Evolutionary conservation across 2,797 vertebrate species (phyloP), one percentile per base, ranked within the genome.

Genomic region (Dendrocincla tyrannina): DNA sequence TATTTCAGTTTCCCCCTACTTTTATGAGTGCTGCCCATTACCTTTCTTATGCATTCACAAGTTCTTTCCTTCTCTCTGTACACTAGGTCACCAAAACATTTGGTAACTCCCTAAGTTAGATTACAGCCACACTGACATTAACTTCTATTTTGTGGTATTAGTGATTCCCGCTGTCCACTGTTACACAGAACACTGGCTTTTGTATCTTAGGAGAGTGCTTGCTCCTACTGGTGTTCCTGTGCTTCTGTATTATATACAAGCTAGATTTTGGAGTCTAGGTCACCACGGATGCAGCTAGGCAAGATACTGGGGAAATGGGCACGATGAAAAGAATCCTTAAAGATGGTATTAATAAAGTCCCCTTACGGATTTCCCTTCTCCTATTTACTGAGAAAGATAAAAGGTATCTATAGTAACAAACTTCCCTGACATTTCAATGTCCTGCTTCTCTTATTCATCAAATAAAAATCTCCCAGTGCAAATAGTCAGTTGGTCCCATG

Each of bases 41-140:
- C 33, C 20, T 37, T 52, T 12, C 42, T 60, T 46, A 70, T 3
- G 28, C 17, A 63, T 3, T 50, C 5, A 19, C 0, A 0, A 4
- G 15, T 25, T 82, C 20, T 50, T 42, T 58, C 49, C 7, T 72
- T 50, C 33, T 72, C 33, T 23, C 27, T 60, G 13, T 72, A 72
- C 15, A 46, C 18, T 22, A 39, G 27, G 19, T 42, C 16, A 60
- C 17, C 15, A 59, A 27, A 58, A 23, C 7, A 80, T 49, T 23
- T 59, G 27, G 37, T 28, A 67, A 52, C 53, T 50, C 50, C 11
- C 39, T 33, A 3, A 53, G 17, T 39, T 0, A 42, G 11, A 19
- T 72, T 4, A 20, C 28, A 85, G n/a, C n/a, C 10, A 90, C 27
- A n/a, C 27, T 37, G 53, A 70, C 19, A 37, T 47, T 27, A 88